These are phyloP conservation scores for Sinocyclocheilus anophthalmus DNA, from an alignment of 2,113 vertebrate species.

Conservation along the genomic window DNA sequence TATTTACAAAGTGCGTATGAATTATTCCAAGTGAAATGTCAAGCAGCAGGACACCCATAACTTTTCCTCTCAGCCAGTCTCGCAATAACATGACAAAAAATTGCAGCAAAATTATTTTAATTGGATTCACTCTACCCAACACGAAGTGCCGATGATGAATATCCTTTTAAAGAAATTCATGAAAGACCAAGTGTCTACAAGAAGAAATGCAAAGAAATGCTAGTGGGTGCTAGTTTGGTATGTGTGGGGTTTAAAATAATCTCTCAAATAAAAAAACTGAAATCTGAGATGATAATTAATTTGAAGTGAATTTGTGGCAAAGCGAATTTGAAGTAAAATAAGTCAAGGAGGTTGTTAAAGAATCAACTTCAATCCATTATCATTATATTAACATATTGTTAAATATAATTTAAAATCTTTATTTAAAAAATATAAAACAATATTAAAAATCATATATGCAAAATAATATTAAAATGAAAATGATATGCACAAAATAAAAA, in stretches of 20 bases:
- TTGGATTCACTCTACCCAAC: constrained; percentile 22
- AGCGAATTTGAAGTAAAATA: no score
- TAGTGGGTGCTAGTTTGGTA: not conserved
- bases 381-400: not conserved
- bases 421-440: not conserved
- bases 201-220: constrained; percentile 14
- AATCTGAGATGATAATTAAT: not conserved
- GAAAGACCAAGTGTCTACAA: constrained; percentile 5
- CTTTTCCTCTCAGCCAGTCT: constrained; percentile 56
- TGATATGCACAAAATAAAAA: not conserved
- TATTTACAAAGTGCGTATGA: constrained; percentile 70
- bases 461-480: not conserved
- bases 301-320: not conserved
- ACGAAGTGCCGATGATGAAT: not conserved
- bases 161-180: constrained; percentile 3
- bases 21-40: constrained; percentile 71
- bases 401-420: not conserved
- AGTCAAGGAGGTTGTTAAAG: not conserved
- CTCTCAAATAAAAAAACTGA: not conserved
- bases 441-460: not conserved
- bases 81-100: not conserved
- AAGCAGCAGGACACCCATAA: constrained; percentile 54
- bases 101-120: constrained; percentile 18
- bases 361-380: not conserved
- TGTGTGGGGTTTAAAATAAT: not conserved